Evolutionary conservation across 2,113 vertebrate genomes (phyloP), one percentile per base, ranked within the genome.

Genomic region (Baryphthengus martii): DNA sequence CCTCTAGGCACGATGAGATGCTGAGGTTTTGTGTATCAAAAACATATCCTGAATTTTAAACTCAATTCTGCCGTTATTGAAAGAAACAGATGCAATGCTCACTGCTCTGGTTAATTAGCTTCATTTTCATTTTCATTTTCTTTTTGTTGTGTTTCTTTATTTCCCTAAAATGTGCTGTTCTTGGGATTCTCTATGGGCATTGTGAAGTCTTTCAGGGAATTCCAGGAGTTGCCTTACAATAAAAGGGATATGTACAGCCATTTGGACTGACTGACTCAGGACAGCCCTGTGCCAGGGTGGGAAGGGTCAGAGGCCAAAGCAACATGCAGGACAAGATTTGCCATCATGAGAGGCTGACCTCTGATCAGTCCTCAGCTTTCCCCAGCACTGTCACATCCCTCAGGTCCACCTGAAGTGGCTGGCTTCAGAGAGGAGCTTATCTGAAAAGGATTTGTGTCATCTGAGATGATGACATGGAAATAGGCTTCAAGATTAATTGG

Each of bases 321-420:
- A 58, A 25, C 18, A 18, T 17, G 16, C 21, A 49, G 23, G 26
- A 42, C 23, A 55, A 42, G 29, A 28, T 29, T 72, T 0, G 0
- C 17, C 15, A 1, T 37, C 45, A 2, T 3, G 11, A 20, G 50
- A 40, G 5, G 3, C 23, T 67, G 20, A 3, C 7, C 10, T 20
- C 28, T 13, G 20, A 9, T 11, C 50, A 12, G 33, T 13, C 45
- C 70, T 47, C 39, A 20, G 72, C 31, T 25, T 17, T 10, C n/a
- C 20, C 23, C 71, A 39, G 7, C 70, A 19, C 23, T 6, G 33
- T 5, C n/a, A 33, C 25, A 12, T 58, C n/a, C 23, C 1, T 63
- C 67, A 40, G 4, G 7, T 10, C 11, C n/a, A n/a, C n/a, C n/a
- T n/a, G n/a, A n/a, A n/a, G n/a, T n/a, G 42, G 35, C 47, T 79